Base-by-base conservation (phyloP, 2,888 invertebrate genomes). In the Odontocerum albicorne region DNA sequence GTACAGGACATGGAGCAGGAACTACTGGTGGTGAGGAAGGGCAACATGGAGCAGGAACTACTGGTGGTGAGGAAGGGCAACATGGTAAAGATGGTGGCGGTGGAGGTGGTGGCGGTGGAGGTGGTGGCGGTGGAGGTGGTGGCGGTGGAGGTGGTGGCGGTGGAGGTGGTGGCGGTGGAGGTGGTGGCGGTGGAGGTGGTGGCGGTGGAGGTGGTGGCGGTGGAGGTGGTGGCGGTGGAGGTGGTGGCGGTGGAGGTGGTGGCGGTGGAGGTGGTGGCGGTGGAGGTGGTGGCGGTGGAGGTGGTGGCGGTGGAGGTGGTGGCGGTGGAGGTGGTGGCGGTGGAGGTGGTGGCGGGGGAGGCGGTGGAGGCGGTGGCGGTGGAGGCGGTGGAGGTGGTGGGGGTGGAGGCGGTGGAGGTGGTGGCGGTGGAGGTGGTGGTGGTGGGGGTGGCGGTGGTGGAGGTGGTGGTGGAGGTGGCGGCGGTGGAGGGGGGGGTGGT, bases 401-500 rank as follows among this genome's bases (percentile, higher is more conserved):
- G 2, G 38, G 16, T 4, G 3, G 8, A 15, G 17, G 15, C 4
- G 38, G 38, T 38, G 13, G n/a, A 38, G 13, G 4, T 15, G 17
- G 15, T 38, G 38, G 16, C n/a, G n/a, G n/a, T 4, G 2, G 4
- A 15, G 15, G 8, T 4, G 38, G 38, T 38, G 2, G 38, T 13
- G 3, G n/a, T 4, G 38, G 4, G 16, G 38, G 38, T 4, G 38
- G 38, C 3, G 4, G 38, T 13, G 38, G 4, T 13, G 38, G 38
- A 3, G 38, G 38, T 13, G 38, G n/a, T 16, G 38, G 16, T 38
- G 38, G 38, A 17, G 19, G 3, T 35, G 13, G 15, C 20, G 16
- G 12, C 7, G 40, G 46, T 36, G 31, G 39, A n/a, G 6, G 7
- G 21, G 44, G 15, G 15, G 22, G 32, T n/a, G 40, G n/a, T 21